Evolutionary conservation across 2,113 vertebrate species (phyloP), one percentile per base, ranked within the genome.

Genomic region (Brachyhypopomus occidentalis): DNA sequence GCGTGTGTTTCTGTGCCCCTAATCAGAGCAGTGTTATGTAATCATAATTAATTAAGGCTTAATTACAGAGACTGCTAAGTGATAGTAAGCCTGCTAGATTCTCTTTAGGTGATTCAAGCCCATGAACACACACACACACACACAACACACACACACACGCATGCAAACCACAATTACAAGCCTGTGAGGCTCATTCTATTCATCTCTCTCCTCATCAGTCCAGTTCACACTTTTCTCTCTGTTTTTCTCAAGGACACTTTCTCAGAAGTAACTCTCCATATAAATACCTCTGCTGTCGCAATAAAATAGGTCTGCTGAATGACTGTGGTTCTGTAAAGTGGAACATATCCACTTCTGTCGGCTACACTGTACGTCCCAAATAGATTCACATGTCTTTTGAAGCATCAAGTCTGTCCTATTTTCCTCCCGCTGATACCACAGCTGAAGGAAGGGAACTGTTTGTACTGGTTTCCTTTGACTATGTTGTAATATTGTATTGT

Each of bases 11-110:
- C 27, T 73, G 73, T 84, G 75, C 58, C 80, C 55, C 67, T 80
- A 80, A 80, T 85, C 78, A 80, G 78, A 52, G 48, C 19, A 80
- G 84, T 73, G 84, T 85, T 85, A 85, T 83, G 81, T 80, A 85
- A 85, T 85, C 78, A 85, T 85, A 85, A 80, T 83, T 83, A 80
- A 80, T 85, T 83, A 85, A 83, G 77, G 72, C 62, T 80, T 85
- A 83, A 85, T 83, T 85, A 83, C 73, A 77, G 67, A 83, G 79
- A 78, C 81, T 75, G 74, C 84, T 80, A 82, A 82, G 56, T 77
- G 80, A 77, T 58, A 72, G 74, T 30, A 41, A 56, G 80, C 55
- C 74, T 63, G 60, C 66, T 23, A 80, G 77, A 75, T 77, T 82
- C 84, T 78, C 25, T 66, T 77, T 84, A 67, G 81, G 67, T 73